Evolutionary conservation across 2,888 invertebrate species (phyloP), one percentile per base, ranked within the genome.

Genomic region (Andrena flavipes): DNA sequence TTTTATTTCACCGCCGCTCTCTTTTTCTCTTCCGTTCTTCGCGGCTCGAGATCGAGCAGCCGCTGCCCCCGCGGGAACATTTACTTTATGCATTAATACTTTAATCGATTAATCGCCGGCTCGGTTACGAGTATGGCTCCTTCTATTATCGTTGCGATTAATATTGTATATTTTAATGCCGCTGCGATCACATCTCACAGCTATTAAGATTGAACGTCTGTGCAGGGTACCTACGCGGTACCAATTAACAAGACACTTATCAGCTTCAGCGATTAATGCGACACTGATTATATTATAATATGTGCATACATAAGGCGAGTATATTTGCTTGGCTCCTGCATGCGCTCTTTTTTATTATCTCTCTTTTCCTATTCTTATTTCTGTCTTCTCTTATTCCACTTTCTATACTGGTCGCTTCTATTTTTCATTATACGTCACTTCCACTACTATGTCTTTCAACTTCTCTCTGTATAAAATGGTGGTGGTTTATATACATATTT

Each of bases 241-340:
- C 30, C 80, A 62, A 77, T 84, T 80, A 49, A 74, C 77, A 64
- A 51, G 67, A 51, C 77, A 49, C 63, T 35, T 59, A 65, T 64
- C 56, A 70, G 81, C 83, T 81, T 82, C 69, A 81, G 71, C 77
- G 68, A 84, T 82, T 81, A 59, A 80, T 76, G 73, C 64, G 35
- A 80, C 73, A 70, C 64, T 26, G 62, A 80, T 68, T 56, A 56
- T 56, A 79, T 65, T 84, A 85, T 85, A 85, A 82, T 85, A 89
- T 89, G 87, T 90, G 90, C 88, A 87, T 90, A 89, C 80, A 85
- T 89, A 89, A 80, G 88, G 87, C 89, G 88, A 91, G 88, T 88
- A 90, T 91, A 82, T 82, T 48, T 90, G 92, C 92, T 91, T 92
- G 91, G 88, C 87, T 90, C 91, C 91, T 91, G 92, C 92, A 92